A percentile compares a stretch with the other conserved stretches of the same genome.
Conservation (phyloP, 2,797 vertebrate species). For the Gymnocypris eckloni region DNA sequence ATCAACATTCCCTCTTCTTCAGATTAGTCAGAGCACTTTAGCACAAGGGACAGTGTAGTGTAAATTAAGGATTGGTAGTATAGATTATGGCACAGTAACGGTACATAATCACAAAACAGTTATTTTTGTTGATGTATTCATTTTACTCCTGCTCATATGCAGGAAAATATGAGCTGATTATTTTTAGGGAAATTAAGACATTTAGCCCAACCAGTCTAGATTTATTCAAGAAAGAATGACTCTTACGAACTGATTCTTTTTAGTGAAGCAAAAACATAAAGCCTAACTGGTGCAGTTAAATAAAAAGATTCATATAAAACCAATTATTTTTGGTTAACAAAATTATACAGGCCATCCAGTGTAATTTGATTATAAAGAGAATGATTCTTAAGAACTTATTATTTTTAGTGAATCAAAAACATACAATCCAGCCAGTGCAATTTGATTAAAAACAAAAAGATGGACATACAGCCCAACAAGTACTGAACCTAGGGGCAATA, state of each 20-base stretch:
- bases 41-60: neutral
- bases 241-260: neutral
- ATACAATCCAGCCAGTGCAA: neutral
- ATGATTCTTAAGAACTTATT: neutral
- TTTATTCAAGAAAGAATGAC: neutral
- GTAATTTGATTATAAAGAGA: neutral
- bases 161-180: too few relatives aligned
- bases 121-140: neutral
- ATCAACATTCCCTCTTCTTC: constrained; percentile 2
- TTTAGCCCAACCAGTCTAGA: neutral
- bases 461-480: neutral
- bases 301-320: neutral
- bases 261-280: neutral
- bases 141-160: neutral
- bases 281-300: neutral
- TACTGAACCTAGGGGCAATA: neutral
- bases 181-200: neutral
- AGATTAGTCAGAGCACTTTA: neutral
- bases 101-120: neutral
- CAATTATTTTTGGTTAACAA: neutral
- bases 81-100: neutral
- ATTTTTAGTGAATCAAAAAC: neutral
- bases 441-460: neutral
- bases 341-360: neutral
- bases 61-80: neutral